Conservation (phyloP, 1,140 invertebrate species). For the Heliconius nattereri region DNA sequence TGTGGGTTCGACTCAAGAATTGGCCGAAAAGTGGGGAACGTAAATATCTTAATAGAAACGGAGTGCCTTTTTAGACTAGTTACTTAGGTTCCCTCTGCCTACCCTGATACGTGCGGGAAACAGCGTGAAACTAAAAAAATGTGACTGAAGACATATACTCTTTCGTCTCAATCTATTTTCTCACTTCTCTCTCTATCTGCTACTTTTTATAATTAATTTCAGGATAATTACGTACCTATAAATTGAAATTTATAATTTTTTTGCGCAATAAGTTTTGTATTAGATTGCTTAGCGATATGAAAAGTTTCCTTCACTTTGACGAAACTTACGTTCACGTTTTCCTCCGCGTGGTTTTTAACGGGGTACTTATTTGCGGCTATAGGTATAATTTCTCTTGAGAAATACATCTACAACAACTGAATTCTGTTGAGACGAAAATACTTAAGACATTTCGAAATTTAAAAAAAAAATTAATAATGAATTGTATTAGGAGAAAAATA, state of each 20-base stretch:
- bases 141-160: too few relatives aligned
- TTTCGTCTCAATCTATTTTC: too few relatives aligned
- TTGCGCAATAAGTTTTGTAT: neutral
- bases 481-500: too few relatives aligned
- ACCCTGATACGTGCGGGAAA: too few relatives aligned
- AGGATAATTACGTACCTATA: neutral
- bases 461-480: neutral
- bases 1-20: too few relatives aligned
- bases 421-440: neutral
- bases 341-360: conserved; percentile 32
- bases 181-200: too few relatives aligned
- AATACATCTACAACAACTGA: neutral
- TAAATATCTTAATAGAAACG: too few relatives aligned
- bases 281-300: neutral
- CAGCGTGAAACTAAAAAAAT: too few relatives aligned
- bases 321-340: conserved; percentile 4
- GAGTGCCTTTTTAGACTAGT: too few relatives aligned
- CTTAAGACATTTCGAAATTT: neutral
- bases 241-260: neutral
- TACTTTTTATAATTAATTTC: too few relatives aligned
- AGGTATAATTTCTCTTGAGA: neutral
- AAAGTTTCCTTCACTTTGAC: neutral
- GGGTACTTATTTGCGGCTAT: neutral
- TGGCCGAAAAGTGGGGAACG: too few relatives aligned
- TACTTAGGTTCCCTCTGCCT: too few relatives aligned